Base-by-base conservation (phyloP, 2,797 vertebrate species). In the Diplodus sargus region DNA sequence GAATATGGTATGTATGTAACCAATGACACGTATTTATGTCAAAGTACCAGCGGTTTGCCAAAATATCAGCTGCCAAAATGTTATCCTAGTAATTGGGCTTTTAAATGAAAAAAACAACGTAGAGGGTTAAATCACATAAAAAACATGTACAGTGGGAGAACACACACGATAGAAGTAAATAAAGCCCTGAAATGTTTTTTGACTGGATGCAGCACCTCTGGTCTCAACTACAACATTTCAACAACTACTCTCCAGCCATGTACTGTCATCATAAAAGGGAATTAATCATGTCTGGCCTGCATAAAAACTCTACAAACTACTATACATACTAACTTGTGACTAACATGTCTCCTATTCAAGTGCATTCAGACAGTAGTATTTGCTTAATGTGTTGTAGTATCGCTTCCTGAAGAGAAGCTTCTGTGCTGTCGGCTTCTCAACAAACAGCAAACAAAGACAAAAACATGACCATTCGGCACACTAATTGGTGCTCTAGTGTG, bases 361-460 rank as follows among this genome's bases (percentile, higher is more conserved):
- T 62, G 56, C 51, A 75, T 76, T 76, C 22, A 59, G 22, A 54
- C 51, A 28, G 28, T 4, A 54, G 30, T 28, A 76, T 59, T 74
- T 61, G 53, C 14, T 25, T 12, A 64, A 30, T 13, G 3, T 59
- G 30, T 48, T 78, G 16, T 48, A 66, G 18, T 79, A 69, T 67
- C 42, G 51, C 20, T 70, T 58, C 59, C 53, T 28, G 3, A 47
- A 65, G 53, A 70, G 23, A 18, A 34, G n/a, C 75, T 81, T 60
- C 18, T 61, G 17, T 67, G 12, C 52, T 62, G 34, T 72, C 59
- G 56, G 51, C 45, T 45, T 78, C 56, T 77, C 23, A 74, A 62
- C 69, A 76, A 76, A 70, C 54, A n/a, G 77, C 25, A 70, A 70
- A 71, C 65, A 60, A 82, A 78, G 51, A 82, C 73, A 59, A 70